phyloP scores from a whole-genome alignment of 2,113 vertebrate species.

The Oryzias woworae region DNA sequence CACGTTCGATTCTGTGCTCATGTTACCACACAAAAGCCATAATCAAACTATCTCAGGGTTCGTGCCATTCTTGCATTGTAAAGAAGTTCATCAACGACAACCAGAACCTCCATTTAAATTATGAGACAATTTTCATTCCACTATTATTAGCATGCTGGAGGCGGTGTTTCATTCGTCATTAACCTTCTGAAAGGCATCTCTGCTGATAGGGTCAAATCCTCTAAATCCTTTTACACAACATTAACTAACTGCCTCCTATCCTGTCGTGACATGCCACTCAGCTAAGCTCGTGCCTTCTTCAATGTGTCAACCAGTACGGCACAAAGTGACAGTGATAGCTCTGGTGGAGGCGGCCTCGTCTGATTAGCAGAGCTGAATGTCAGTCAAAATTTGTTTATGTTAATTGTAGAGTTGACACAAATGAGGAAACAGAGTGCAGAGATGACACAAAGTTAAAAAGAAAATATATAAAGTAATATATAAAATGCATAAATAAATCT shows the following conservation, averaged over 20 bases:
- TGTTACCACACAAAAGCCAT: constrained; percentile 1
- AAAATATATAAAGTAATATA: too few species aligned
- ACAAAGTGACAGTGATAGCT: constrained; percentile 38
- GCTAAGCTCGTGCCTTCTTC: constrained; percentile 54
- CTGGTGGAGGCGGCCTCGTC: constrained; percentile 5
- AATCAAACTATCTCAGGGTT: not conserved
- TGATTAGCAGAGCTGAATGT: constrained; percentile 12
- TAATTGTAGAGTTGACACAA: not conserved
- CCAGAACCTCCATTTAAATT: constrained; percentile 37
- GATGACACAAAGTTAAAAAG: too few species aligned
- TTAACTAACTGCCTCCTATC: constrained; percentile 68
- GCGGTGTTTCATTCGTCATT: constrained; percentile 69
- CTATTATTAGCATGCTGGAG: constrained; percentile 61
- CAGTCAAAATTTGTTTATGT: constrained; percentile 11
- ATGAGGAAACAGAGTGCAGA: not conserved
- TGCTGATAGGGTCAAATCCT: constrained; percentile 72
- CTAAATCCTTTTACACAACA: constrained; percentile 73
- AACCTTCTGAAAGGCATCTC: constrained; percentile 65
- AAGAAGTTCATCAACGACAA: constrained; percentile 10
- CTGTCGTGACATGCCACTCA: constrained; percentile 58
- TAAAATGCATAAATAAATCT: not conserved
- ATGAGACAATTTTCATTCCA: constrained; percentile 37
- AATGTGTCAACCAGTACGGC: constrained; percentile 50
- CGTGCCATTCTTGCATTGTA: constrained; percentile 18
- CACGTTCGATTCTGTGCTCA: not conserved